A percentile compares a stretch with the other conserved stretches of the same genome.
phyloP scores from a whole-genome alignment of 2,888 invertebrate genomes.

The Eupithecia subumbrata region DNA sequence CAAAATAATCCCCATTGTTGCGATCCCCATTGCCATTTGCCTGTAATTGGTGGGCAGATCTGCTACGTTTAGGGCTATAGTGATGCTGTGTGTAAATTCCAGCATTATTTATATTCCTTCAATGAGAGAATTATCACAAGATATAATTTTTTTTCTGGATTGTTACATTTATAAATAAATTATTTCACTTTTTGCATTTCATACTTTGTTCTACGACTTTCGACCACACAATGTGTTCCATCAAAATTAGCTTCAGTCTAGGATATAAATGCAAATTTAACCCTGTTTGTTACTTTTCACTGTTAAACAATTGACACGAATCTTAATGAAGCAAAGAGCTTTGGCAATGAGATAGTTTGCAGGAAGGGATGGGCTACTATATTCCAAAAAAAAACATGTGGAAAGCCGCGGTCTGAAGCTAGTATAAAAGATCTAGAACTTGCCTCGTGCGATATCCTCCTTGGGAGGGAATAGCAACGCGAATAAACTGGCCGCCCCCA shows the following conservation, averaged over 20 bases:
- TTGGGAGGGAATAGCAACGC: conserved; percentile 16
- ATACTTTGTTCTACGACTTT: conserved; percentile 12
- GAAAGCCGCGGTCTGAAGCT: neutral
- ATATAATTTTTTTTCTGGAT: too few species aligned
- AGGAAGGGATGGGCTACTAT: neutral
- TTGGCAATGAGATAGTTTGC: neutral
- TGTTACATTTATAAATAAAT: too few species aligned
- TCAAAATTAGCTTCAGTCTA: neutral
- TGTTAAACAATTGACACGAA: neutral
- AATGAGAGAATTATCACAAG: too few species aligned
- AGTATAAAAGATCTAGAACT: neutral
- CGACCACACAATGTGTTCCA: neutral
- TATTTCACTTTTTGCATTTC: too few species aligned
- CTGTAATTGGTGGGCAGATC: too few species aligned
- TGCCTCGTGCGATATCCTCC: conserved; percentile 11
- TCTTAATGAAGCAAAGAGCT: neutral
- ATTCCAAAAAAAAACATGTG: neutral
- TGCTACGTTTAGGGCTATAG: too few species aligned
- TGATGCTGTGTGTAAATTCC: too few species aligned
- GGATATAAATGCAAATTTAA: neutral
- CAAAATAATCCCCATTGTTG: too few species aligned
- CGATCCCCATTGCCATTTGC: too few species aligned
- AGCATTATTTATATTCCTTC: too few species aligned
- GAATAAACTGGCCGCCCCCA: conserved; percentile 1
- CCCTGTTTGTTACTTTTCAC: neutral